Evolutionary conservation across 1,140 invertebrate genomes (phyloP).

Genomic region (Planococcus citri): DNA sequence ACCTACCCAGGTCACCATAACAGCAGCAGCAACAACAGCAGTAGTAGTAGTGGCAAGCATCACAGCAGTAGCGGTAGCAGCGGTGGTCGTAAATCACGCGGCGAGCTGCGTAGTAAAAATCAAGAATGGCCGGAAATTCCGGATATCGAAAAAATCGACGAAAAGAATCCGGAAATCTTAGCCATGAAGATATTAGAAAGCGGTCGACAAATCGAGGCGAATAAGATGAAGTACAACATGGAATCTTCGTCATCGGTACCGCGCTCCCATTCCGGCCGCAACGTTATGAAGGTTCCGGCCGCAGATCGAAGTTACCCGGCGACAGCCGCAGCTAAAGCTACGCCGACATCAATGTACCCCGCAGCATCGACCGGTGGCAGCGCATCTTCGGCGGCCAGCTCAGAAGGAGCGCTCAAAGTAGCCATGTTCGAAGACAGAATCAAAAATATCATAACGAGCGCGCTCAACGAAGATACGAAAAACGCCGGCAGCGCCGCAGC

Average conservation of each 20-base stretch:
- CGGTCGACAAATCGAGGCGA: slow-evolving; percentile 71
- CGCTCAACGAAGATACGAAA: slow-evolving; percentile 70
- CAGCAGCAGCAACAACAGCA: neutral
- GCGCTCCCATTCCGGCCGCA: neutral
- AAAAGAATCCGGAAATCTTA: slow-evolving; percentile 77
- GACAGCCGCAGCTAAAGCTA: neutral
- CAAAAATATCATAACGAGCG: slow-evolving; percentile 81
- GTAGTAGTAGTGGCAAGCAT: neutral
- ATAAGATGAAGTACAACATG: slow-evolving; percentile 41
- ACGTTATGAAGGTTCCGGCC: slow-evolving; percentile 14
- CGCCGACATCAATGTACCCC: neutral
- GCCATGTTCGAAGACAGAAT: slow-evolving; percentile 67
- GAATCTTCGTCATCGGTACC: neutral
- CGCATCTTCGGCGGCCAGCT: neutral
- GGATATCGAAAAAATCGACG: slow-evolving; percentile 76
- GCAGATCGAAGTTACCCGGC: slow-evolving; percentile 1
- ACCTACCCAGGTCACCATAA: neutral
- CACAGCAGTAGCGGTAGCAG: neutral
- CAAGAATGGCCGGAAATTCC: slow-evolving; percentile 85
- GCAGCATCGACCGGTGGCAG: no score
- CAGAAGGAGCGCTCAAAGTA: slow-evolving; percentile 5
- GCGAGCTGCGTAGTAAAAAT: slow-evolving; percentile 60
- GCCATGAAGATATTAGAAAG: slow-evolving; percentile 81
- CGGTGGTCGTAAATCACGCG: slow-evolving; percentile 47
- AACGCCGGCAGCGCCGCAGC: slow-evolving; percentile 35